These are phyloP conservation scores for Bradypodion ventrale DNA, from an alignment of 2,797 vertebrate genomes.

Conservation along the genomic window DNA sequence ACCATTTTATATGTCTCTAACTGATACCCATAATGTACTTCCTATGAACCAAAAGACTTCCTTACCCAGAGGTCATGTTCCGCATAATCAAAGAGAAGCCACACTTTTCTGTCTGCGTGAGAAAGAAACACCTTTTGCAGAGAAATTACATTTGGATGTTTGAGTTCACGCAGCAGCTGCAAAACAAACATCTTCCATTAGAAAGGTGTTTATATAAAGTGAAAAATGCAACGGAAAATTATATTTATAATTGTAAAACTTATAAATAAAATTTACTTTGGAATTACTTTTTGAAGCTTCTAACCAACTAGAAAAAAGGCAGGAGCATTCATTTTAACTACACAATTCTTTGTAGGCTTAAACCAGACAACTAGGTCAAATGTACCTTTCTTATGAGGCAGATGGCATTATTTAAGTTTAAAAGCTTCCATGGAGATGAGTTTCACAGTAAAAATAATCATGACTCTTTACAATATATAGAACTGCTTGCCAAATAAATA, in stretches of 20 bases:
- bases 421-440: slow-evolving; percentile 26
- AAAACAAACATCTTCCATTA: slow-evolving; percentile 72
- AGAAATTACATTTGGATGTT: slow-evolving; percentile 99
- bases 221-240: slow-evolving; percentile 25
- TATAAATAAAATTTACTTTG: slow-evolving; percentile 13
- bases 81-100: slow-evolving; percentile 99
- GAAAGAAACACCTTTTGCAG: slow-evolving; percentile 99
- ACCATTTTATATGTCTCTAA: neutral
- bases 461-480: slow-evolving; percentile 34
- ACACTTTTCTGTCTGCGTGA: slow-evolving; percentile 98
- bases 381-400: neutral
- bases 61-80: slow-evolving; percentile 98
- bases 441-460: slow-evolving; percentile 27
- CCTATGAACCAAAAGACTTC: slow-evolving; percentile 63
- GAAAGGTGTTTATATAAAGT: slow-evolving; percentile 21
- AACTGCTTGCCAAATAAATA: neutral
- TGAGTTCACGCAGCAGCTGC: slow-evolving; percentile 96
- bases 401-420: slow-evolving; percentile 3
- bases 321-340: neutral
- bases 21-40: slow-evolving; percentile 11
- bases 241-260: slow-evolving; percentile 21
- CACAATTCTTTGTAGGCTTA: slow-evolving; percentile 38
- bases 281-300: slow-evolving; percentile 14
- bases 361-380: slow-evolving; percentile 39
- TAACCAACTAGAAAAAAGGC: slow-evolving; percentile 23